Evolutionary conservation across 2,113 vertebrate species (phyloP).

Genomic region (Myrmophylax atrothorax): DNA sequence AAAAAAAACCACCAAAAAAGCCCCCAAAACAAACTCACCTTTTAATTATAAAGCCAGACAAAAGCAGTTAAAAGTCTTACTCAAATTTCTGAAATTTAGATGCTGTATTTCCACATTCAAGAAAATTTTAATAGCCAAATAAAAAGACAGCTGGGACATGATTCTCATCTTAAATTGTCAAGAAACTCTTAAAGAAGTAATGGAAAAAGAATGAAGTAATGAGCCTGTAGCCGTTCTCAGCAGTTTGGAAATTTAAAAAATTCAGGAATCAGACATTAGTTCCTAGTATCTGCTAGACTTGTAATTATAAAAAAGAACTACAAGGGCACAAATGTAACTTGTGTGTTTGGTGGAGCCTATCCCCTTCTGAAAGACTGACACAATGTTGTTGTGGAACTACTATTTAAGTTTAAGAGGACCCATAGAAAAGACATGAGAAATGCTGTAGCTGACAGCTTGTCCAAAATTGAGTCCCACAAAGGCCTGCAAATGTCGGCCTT

Average conservation of each 20-base stretch:
- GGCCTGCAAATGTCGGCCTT: background rate
- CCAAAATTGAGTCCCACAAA: background rate
- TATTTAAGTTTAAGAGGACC: background rate
- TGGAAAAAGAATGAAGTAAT: background rate
- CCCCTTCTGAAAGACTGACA: background rate
- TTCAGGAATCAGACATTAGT: background rate
- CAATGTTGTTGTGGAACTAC: background rate
- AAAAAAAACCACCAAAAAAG: too few relatives aligned
- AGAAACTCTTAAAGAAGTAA: background rate
- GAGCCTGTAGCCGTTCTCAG: background rate
- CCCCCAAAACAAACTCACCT: background rate
- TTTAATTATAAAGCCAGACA: background rate
- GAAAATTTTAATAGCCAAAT: background rate
- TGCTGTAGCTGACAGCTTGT: background rate
- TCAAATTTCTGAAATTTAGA: background rate
- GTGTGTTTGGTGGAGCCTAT: background rate
- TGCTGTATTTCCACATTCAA: background rate
- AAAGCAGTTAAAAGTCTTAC: background rate
- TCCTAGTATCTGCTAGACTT: background rate
- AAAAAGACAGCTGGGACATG: background rate
- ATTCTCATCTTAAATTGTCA: background rate
- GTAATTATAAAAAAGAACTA: background rate
- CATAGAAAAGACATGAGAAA: background rate
- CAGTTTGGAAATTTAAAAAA: background rate
- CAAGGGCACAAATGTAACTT: background rate